Percentiles rank a stretch among this genome's conserved stretches.
These are phyloP conservation scores for Ceyx margarethae DNA, from an alignment of 2,113 vertebrate species.

Conservation along the genomic window DNA sequence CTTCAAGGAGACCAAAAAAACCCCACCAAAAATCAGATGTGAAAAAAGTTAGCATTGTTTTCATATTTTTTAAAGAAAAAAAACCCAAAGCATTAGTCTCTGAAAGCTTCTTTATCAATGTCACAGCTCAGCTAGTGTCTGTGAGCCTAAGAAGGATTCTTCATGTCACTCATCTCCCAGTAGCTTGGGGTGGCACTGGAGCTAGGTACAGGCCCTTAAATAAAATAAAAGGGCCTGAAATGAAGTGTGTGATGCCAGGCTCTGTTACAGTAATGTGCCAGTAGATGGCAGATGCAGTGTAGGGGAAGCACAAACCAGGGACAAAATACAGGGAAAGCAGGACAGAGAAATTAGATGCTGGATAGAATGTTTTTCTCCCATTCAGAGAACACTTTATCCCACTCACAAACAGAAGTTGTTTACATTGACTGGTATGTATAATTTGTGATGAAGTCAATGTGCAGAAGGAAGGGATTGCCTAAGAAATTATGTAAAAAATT, in stretches of 20 bases:
- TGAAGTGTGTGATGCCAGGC: neutral
- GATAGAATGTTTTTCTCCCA: neutral
- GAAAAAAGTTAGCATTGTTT: neutral
- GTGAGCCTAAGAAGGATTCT: neutral
- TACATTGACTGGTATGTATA: neutral
- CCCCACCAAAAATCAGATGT: neutral
- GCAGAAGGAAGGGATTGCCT: neutral
- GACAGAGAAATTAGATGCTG: neutral
- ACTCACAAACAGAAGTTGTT: neutral
- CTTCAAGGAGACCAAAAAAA: neutral
- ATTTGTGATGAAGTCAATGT: neutral
- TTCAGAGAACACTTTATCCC: neutral
- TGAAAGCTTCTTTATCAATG: neutral
- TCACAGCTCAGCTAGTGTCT: neutral
- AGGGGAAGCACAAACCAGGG: neutral
- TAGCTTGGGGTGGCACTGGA: neutral
- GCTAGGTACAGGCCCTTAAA: too few species aligned
- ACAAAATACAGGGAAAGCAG: neutral
- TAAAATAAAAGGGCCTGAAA: neutral
- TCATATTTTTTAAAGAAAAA: neutral
- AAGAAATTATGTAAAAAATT: neutral
- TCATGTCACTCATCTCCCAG: neutral
- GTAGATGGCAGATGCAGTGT: conserved; percentile 10
- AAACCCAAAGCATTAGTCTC: neutral
- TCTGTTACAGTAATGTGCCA: neutral